Percentiles rank a stretch among this genome's conserved stretches.
Conservation (phyloP, 2,797 vertebrate genomes). For the Pampus argenteus region DNA sequence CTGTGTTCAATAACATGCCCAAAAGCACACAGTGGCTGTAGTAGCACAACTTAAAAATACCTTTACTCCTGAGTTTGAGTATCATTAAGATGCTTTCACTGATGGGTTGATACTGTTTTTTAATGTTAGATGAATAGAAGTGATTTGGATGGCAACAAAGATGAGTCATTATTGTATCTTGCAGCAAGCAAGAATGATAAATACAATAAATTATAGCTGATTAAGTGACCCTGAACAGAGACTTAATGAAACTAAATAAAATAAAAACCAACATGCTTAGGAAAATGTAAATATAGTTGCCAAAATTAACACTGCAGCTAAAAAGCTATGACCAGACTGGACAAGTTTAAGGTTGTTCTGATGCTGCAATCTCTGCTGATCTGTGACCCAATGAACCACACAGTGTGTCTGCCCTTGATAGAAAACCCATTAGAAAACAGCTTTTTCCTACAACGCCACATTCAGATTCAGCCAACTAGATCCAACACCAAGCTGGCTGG, state of each 20-base stretch:
- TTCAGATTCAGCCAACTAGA: constrained; percentile 43
- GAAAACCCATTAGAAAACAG: constrained; percentile 24
- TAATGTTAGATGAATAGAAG: neutral
- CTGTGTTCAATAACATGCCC: neutral
- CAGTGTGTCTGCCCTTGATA: constrained; percentile 7
- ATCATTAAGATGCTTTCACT: neutral
- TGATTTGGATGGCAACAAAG: neutral
- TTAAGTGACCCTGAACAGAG: neutral
- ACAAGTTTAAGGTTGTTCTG: constrained; percentile 9
- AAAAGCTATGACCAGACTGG: neutral
- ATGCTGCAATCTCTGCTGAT: constrained; percentile 16
- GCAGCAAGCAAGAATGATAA: too few relatives aligned
- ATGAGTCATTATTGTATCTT: neutral
- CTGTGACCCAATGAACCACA: constrained; percentile 27
- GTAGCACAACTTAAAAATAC: neutral
- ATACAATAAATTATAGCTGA: neutral
- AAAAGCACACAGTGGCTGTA: neutral
- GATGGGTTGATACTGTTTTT: neutral
- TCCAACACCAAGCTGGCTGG: constrained; percentile 34
- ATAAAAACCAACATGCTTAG: too few relatives aligned
- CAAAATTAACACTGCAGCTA: neutral
- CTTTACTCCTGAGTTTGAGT: neutral
- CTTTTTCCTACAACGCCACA: constrained; percentile 22
- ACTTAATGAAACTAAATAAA: neutral
- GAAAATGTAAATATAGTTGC: too few relatives aligned